Evolutionary conservation across 2,888 invertebrate genomes (phyloP).

Genomic region (Mythimna pallens): DNA sequence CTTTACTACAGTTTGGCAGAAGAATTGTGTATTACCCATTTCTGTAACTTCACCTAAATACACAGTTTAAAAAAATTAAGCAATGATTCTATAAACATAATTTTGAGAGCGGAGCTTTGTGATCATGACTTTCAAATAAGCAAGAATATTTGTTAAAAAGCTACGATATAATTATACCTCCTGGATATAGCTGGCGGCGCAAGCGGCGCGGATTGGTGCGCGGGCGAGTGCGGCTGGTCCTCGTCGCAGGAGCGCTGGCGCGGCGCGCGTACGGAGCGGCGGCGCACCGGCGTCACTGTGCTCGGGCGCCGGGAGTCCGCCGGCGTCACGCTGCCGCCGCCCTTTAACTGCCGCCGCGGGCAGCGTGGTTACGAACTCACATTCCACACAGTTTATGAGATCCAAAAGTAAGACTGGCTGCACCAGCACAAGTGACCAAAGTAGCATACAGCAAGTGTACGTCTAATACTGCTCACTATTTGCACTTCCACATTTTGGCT

Average conservation of each 20-base stretch:
- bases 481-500: no score
- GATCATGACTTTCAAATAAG: no score
- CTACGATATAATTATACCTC: constrained; percentile 76
- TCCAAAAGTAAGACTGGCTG: not conserved
- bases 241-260: constrained; percentile 96
- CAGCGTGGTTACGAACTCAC: constrained; percentile 86
- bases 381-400: constrained; percentile 34
- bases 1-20: no score
- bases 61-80: no score
- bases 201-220: constrained; percentile 91
- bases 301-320: constrained; percentile 92
- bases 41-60: no score
- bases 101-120: no score
- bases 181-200: constrained; percentile 94
- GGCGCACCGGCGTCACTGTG: constrained; percentile 90
- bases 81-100: no score
- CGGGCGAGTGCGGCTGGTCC: constrained; percentile 85
- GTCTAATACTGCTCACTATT: no score
- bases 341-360: constrained; percentile 92
- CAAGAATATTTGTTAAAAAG: no score
- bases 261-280: constrained; percentile 91
- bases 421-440: no score
- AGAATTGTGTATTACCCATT: no score
- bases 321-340: constrained; percentile 90
- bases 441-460: no score